phyloP scores from a whole-genome alignment of 2,888 invertebrate genomes.

The Latheticus oryzae region DNA sequence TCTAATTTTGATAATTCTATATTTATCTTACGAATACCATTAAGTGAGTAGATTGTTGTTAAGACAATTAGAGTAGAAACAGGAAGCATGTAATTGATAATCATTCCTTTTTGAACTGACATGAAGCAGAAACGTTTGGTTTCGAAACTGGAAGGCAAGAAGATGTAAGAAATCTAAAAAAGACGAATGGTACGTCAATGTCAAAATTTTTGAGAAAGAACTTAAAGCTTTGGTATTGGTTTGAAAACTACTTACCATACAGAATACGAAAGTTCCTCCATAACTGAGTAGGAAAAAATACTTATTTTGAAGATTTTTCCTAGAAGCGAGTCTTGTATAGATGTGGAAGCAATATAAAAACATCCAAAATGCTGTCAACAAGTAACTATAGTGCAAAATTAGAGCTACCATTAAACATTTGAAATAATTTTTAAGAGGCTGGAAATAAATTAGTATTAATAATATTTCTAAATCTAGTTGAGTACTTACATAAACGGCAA shows the following conservation, averaged over 20 bases:
- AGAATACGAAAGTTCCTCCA: slow-evolving; percentile 73
- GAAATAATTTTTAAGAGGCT: slow-evolving; percentile 74
- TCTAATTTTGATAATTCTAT: slow-evolving; percentile 63
- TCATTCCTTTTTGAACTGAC: slow-evolving; percentile 81
- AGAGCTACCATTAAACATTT: slow-evolving; percentile 77
- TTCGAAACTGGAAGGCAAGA: slow-evolving; percentile 79
- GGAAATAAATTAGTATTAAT: slow-evolving; percentile 46
- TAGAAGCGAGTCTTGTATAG: slow-evolving; percentile 69
- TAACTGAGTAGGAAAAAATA: slow-evolving; percentile 73
- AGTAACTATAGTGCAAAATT: slow-evolving; percentile 76
- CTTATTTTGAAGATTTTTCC: slow-evolving; percentile 66
- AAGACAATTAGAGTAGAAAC: slow-evolving; percentile 75
- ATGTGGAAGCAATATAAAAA: slow-evolving; percentile 74
- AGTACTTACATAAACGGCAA: slow-evolving; percentile 73
- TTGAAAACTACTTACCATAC: slow-evolving; percentile 77
- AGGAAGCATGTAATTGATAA: slow-evolving; percentile 80
- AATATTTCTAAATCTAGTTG: neutral
- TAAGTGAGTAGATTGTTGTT: slow-evolving; percentile 72
- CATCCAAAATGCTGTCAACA: slow-evolving; percentile 78
- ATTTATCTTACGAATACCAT: slow-evolving; percentile 67
- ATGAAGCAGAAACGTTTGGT: slow-evolving; percentile 81
- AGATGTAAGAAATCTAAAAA: slow-evolving; percentile 70
- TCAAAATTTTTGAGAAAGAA: too few relatives aligned
- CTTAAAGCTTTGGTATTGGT: too few relatives aligned
- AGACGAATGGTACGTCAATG: too few relatives aligned